Percentiles rank a stretch among this genome's conserved stretches.
These are phyloP conservation scores for Scyliorhinus canicula DNA, from an alignment of 2,797 vertebrate genomes.

Conservation along the genomic window DNA sequence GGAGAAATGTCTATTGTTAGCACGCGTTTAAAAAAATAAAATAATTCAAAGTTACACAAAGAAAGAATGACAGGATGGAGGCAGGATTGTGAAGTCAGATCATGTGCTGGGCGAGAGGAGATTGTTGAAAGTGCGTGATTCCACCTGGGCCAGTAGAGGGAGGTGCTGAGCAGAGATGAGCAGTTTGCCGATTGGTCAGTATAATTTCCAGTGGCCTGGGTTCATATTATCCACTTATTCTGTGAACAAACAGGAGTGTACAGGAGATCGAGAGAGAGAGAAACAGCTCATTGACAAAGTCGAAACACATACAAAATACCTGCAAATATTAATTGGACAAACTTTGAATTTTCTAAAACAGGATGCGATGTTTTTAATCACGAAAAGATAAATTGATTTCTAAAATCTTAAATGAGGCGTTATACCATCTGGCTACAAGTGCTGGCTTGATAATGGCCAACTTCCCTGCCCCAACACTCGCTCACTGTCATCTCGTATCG, in stretches of 20 bases:
- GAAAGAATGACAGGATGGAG: background rate
- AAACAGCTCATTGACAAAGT: background rate
- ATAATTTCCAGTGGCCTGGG: background rate
- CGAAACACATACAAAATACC: background rate
- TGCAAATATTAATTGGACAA: background rate
- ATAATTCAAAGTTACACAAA: background rate
- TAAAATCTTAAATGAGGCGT: background rate
- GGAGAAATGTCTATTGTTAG: background rate
- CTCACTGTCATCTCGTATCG: background rate
- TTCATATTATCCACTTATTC: background rate
- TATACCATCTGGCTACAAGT: background rate
- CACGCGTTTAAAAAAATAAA: background rate
- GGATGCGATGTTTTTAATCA: background rate
- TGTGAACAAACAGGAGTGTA: background rate
- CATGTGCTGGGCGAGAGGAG: background rate
- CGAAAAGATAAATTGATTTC: background rate
- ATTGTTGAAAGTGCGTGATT: background rate
- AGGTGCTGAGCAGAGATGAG: background rate
- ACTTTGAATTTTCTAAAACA: background rate
- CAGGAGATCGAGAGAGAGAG: background rate
- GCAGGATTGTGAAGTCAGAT: background rate
- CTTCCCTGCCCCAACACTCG: background rate
- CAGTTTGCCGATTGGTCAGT: background rate
- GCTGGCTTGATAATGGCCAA: background rate
- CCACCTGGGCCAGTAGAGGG: conserved; percentile 9